A percentile compares a stretch with the other conserved stretches of the same genome.
phyloP scores from a whole-genome alignment of 2,888 invertebrate species.

The Apamea crenata region DNA sequence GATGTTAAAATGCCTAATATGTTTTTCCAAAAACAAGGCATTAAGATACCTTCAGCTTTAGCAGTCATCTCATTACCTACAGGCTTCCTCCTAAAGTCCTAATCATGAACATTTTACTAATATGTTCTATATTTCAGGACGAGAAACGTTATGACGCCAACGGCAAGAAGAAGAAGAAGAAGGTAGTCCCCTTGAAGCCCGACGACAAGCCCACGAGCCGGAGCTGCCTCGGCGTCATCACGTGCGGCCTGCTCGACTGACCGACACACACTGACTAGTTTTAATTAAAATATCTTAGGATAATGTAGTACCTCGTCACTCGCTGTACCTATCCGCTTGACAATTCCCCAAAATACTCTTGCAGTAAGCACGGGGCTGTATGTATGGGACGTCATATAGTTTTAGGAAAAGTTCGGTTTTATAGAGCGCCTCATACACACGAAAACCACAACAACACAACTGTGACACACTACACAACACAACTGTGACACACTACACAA shows the following conservation, averaged over 20 bases:
- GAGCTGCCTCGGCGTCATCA: conserved; percentile 79
- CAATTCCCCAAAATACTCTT: background rate
- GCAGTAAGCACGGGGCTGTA: background rate
- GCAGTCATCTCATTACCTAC: background rate
- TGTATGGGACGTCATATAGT: background rate
- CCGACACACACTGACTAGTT: conserved; percentile 22
- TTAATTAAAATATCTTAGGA: background rate
- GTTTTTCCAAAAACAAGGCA: background rate
- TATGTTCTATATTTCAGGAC: conserved; percentile 74
- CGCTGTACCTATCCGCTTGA: background rate
- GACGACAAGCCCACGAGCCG: conserved; percentile 65
- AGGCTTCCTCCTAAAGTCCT: background rate
- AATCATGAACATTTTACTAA: background rate
- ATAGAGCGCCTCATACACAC: background rate
- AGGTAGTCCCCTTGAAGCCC: conserved; percentile 75
- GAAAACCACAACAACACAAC: background rate
- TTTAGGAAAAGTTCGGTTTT: background rate
- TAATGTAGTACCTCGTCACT: background rate
- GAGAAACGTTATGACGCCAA: conserved; percentile 84
- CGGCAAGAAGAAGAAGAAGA: conserved; percentile 87
- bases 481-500: no score
- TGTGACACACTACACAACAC: background rate
- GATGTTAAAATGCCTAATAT: background rate
- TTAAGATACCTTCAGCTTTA: background rate
- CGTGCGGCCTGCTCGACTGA: conserved; percentile 82